Evolutionary conservation across 2,797 vertebrate species (phyloP), one percentile per base, ranked within the genome.

Genomic region (Podarcis lilfordi): DNA sequence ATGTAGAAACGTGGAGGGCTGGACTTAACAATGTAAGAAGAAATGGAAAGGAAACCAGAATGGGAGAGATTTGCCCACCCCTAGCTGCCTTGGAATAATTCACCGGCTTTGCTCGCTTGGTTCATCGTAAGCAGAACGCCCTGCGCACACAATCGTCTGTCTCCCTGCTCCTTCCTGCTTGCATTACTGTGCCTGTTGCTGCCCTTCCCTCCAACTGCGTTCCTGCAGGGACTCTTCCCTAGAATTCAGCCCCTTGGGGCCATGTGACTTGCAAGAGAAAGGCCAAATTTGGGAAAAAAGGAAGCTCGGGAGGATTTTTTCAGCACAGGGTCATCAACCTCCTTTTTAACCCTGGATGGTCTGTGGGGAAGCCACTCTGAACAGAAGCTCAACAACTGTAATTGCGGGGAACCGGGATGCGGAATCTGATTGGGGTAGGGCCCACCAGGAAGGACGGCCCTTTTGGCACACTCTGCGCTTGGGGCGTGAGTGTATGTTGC

Each of bases 241-340:
- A 3, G 3, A 37, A 29, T 37, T 25, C 19, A 6, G 59, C 64
- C 81, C 82, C 59, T 17, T 29, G 81, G 45, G 17, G 23, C 75
- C 86, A 75, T 55, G 82, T 76, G 86, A 87, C 9, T 40, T 11
- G 82, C 50, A 35, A 66, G 37, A 94, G 84, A 75, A 81, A 89
- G 79, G 43, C 93, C 90, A 94, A 89, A 92, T 92, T 89, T 89
- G 93, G 93, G 68, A 83, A 88, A 66, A 87, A 81, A 91, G 91
- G 93, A 92, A 94, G 82, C 66, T 0, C 23, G 43, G 61, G 8
- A 25, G 40, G 50, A 23, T 29, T n/a, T 35, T 8, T 82, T 82
- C 69, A 87, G 69, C n/a, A 8, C 40, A 15, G 1, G 15, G 81
- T 78, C 66, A 69, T 40, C 59, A 17, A 55, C 25, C 37, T 79